Percentiles rank a stretch among this genome's conserved stretches.
phyloP scores from a whole-genome alignment of 2,113 vertebrate genomes.

The Brevimyrus niger region DNA sequence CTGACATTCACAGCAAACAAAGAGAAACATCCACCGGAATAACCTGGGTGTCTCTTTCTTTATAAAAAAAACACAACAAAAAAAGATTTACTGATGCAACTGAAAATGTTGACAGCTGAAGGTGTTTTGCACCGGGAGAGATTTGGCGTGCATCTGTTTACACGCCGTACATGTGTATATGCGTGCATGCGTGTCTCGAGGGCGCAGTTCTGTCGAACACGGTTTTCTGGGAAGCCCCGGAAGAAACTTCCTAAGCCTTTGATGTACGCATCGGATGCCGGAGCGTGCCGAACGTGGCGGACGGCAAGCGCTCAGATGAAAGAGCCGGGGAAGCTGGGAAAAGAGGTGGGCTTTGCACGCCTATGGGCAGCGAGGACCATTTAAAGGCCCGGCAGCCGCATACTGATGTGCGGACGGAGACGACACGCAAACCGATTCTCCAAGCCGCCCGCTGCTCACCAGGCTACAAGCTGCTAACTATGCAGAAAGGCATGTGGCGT shows the following conservation, averaged over 20 bases:
- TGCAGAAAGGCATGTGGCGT: not conserved
- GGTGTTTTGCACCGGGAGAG: not conserved
- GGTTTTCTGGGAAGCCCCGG: not conserved
- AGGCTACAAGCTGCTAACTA: not conserved
- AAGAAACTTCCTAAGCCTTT: not conserved
- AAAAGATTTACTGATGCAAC: not conserved
- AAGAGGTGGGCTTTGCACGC: not conserved
- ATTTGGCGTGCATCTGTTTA: not conserved
- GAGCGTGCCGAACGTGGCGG: not conserved
- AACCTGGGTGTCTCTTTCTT: not conserved
- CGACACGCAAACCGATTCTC: not conserved
- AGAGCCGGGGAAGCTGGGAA: not conserved
- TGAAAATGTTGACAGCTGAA: not conserved
- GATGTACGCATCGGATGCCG: not conserved
- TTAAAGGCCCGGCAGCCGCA: not conserved
- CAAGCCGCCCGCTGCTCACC: not conserved
- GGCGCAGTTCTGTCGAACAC: not conserved
- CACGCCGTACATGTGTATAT: not conserved
- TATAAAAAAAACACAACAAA: not conserved
- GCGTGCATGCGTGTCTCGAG: not conserved
- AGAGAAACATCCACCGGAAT: not conserved
- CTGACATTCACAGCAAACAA: not conserved
- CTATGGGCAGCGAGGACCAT: not conserved
- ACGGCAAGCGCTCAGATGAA: not conserved
- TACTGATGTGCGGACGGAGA: not conserved